Evolutionary conservation across 2,797 vertebrate genomes (phyloP), one percentile per base, ranked within the genome.

Genomic region (Anguilla anguilla): DNA sequence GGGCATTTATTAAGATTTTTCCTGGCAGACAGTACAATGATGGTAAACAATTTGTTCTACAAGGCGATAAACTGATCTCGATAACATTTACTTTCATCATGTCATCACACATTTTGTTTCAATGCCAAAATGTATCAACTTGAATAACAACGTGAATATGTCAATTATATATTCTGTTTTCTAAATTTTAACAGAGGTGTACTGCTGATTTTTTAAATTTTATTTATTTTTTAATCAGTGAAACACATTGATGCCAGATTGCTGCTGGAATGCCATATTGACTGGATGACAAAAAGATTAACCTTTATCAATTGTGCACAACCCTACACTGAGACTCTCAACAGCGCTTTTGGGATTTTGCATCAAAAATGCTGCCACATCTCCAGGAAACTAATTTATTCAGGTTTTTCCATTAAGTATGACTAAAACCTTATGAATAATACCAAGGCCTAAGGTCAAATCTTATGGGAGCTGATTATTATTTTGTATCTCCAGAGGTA

Each of bases 221-320:
- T n/a, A 28, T 25, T 67, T 67, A 39, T 39, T 51, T 51, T 25
- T 82, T 51, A 25, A 22, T 49, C 19, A 49, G 17, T 22, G 39
- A 82, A 25, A 82, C 79, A 82, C 46, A 51, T 10, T n/a, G 43
- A 82, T 82, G 79, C 43, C 79, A 82, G 79, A 82, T 51, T 82
- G 43, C 46, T 49, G 79, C 17, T 49, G 46, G 74, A 6, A 43
- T 43, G 39, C 46, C 46, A 51, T n/a, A 51, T 82, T 82, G 74
- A 77, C 46, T 81, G 77, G 43, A 46, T 51, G 46, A 82, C 46
- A 82, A 51, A 9, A 82, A 82, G 46, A 51, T 82, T 35, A 82
- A 82, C 79, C 43, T n/a, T 82, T 13, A 35, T 82, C 46, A 51
- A 25, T 49, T 6, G 43, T 82, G 19, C 46, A 25, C 43, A 82